phyloP scores from a whole-genome alignment of 1,140 invertebrate genomes.

The Trachymyrmex cornetzi region DNA sequence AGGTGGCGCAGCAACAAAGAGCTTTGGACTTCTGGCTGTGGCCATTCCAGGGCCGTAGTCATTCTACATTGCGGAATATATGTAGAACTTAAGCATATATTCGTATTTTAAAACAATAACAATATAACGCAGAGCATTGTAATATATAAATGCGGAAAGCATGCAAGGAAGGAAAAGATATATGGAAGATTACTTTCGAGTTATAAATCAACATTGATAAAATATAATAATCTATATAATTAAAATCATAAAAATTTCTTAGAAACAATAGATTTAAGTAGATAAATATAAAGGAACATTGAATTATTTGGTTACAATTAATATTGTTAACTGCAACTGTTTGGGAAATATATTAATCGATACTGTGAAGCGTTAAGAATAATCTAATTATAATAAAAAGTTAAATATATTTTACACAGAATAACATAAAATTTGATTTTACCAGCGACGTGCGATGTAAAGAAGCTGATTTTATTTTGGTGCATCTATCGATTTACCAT shows the following conservation, averaged over 20 bases:
- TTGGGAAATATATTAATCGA: background rate
- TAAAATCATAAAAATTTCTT: background rate
- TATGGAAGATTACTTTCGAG: background rate
- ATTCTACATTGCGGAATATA: background rate
- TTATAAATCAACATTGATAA: background rate
- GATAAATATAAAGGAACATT: background rate
- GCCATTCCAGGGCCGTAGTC: slow-evolving; percentile 77
- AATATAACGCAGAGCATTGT: background rate
- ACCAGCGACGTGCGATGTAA: background rate
- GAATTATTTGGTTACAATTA: background rate
- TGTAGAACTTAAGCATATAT: background rate
- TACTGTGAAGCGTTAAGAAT: background rate
- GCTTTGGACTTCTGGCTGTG: slow-evolving; percentile 82
- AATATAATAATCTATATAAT: slow-evolving; percentile 1
- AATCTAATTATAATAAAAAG: slow-evolving; percentile 6
- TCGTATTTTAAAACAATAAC: too few relatives aligned
- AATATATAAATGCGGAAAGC: background rate
- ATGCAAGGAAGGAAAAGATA: background rate
- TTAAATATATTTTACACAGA: background rate
- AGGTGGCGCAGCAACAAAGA: slow-evolving; percentile 85
- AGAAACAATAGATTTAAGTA: background rate
- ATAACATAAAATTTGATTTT: background rate
- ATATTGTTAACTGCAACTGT: background rate
- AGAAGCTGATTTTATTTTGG: background rate
- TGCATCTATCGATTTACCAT: background rate